Evolutionary conservation across 2,797 vertebrate genomes (phyloP).

Genomic region (Eulemur mongoz): DNA sequence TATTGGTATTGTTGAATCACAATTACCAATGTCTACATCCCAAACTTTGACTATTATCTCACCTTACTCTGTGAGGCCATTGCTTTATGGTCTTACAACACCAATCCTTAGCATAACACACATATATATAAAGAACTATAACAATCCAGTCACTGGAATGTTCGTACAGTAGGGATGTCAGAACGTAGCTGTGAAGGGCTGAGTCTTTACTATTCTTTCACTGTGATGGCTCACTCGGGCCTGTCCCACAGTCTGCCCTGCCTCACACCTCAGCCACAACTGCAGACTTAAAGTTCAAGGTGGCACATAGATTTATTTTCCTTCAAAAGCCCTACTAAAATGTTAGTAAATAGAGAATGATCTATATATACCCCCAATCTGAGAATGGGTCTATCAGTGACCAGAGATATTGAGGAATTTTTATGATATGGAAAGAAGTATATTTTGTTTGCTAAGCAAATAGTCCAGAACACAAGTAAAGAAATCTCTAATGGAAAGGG

Average conservation of each 20-base stretch:
- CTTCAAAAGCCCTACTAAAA: slow-evolving; percentile 6
- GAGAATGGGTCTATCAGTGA: not conserved
- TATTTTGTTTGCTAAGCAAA: not conserved
- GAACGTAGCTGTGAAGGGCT: not conserved
- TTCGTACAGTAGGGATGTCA: not conserved
- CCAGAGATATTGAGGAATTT: not conserved
- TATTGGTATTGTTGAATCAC: not conserved
- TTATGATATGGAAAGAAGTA: not conserved
- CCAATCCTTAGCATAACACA: not conserved
- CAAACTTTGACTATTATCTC: not conserved
- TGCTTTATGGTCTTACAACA: not conserved
- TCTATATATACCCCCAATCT: not conserved
- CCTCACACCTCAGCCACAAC: not conserved
- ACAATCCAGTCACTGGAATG: not conserved
- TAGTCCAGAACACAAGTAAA: not conserved
- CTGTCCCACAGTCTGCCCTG: not conserved
- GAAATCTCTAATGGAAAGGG: not conserved
- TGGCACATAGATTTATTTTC: not conserved
- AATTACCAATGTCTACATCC: not conserved
- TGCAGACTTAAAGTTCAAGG: not conserved
- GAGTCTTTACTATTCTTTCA: not conserved
- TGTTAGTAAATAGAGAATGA: not conserved
- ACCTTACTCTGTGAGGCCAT: not conserved
- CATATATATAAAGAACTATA: not conserved
- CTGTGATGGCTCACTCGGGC: not conserved